A percentile compares a stretch with the other conserved stretches of the same genome.
These are phyloP conservation scores for Alosa alosa DNA, from an alignment of 2,113 vertebrate genomes.

Conservation along the genomic window DNA sequence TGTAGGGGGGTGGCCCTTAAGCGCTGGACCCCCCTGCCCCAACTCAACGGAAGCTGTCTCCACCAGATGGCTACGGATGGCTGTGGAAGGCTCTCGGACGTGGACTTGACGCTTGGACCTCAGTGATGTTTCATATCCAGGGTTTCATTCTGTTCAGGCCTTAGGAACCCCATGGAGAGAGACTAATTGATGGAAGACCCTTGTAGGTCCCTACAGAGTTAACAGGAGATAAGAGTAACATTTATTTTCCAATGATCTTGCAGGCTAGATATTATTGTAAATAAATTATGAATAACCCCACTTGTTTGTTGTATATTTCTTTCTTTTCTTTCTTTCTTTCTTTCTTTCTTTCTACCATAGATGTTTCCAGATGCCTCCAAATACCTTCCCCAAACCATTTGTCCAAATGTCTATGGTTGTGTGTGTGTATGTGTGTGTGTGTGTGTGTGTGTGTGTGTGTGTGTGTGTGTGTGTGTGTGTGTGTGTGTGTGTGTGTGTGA, in stretches of 20 bases:
- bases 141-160: not conserved
- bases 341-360: not conserved
- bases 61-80: not conserved
- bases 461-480: slow-evolving; percentile 1
- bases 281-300: too few species aligned
- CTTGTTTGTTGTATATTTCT: not conserved
- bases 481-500: not conserved
- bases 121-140: not conserved
- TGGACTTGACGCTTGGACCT: not conserved
- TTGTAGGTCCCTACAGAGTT: not conserved
- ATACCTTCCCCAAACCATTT: too few species aligned
- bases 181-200: not conserved
- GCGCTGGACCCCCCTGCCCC: not conserved
- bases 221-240: not conserved
- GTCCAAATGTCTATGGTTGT: not conserved
- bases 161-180: not conserved
- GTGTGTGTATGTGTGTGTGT: not conserved
- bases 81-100: not conserved
- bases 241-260: not conserved
- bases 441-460: not conserved
- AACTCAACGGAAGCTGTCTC: not conserved
- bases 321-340: not conserved
- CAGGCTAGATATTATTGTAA: not conserved
- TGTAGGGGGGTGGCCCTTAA: not conserved
- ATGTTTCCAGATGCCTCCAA: not conserved